Evolutionary conservation across 2,113 vertebrate genomes (phyloP).

Genomic region (Cepphus grylle): DNA sequence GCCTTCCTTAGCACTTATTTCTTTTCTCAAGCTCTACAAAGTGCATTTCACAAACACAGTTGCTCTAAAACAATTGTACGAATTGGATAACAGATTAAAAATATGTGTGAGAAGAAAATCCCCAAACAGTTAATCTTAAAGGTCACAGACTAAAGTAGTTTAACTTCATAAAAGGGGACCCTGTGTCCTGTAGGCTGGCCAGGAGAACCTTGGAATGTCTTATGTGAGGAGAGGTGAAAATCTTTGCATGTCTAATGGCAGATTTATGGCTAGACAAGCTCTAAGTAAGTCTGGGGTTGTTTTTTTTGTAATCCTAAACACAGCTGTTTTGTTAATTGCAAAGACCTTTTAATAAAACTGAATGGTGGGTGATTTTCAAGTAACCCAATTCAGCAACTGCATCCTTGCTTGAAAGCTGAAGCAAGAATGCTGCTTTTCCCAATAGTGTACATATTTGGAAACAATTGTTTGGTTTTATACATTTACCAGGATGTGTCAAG

Average conservation of each 20-base stretch:
- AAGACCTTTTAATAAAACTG: slow-evolving; percentile 25
- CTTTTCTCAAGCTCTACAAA: slow-evolving; percentile 35
- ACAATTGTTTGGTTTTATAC: slow-evolving; percentile 12
- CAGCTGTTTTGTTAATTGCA: slow-evolving; percentile 51
- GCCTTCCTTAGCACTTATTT: slow-evolving; percentile 17
- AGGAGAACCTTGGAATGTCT: slow-evolving; percentile 36
- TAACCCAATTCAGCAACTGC: not conserved
- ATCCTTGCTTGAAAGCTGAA: slow-evolving; percentile 21
- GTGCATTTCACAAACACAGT: slow-evolving; percentile 14
- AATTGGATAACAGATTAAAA: slow-evolving; percentile 16
- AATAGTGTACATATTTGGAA: not conserved
- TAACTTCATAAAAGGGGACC: slow-evolving; percentile 27
- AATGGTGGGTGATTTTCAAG: slow-evolving; percentile 33
- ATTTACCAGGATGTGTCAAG: slow-evolving; percentile 24
- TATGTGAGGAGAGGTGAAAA: slow-evolving; percentile 32
- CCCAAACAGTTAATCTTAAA: slow-evolving; percentile 33
- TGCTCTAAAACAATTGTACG: slow-evolving; percentile 19
- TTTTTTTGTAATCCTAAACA: slow-evolving; percentile 55
- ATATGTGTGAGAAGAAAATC: slow-evolving; percentile 22
- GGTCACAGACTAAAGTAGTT: slow-evolving; percentile 45
- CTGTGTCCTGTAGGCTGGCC: slow-evolving; percentile 22
- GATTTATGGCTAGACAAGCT: slow-evolving; percentile 50
- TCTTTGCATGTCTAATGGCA: slow-evolving; percentile 52
- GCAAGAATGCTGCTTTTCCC: slow-evolving; percentile 15
- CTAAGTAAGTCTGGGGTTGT: slow-evolving; percentile 30